Percentiles rank a stretch among this genome's conserved stretches.
Evolutionary conservation across 2,888 invertebrate species (phyloP).

Genomic region (Volucella zonaria): DNA sequence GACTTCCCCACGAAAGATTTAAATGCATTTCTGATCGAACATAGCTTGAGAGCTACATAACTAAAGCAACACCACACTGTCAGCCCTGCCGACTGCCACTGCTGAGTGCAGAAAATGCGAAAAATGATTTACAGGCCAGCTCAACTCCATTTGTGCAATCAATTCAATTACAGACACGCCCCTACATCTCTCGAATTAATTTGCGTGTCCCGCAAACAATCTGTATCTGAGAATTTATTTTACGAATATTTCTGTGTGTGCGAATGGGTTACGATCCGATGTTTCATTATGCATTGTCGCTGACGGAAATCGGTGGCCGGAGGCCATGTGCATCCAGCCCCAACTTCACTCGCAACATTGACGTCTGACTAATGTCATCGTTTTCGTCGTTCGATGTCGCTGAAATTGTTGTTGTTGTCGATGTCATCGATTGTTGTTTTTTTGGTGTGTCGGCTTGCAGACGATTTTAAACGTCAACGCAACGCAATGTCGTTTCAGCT

Average conservation of each 20-base stretch:
- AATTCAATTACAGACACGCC: slow-evolving; percentile 72
- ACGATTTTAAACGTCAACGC: too few species aligned
- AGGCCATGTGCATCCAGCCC: slow-evolving; percentile 72
- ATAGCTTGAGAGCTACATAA: not conserved
- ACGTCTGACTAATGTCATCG: slow-evolving; percentile 69
- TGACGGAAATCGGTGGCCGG: slow-evolving; percentile 71
- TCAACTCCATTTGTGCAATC: slow-evolving; percentile 70
- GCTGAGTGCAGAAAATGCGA: slow-evolving; percentile 23
- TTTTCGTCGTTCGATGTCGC: slow-evolving; percentile 26
- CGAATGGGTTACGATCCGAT: slow-evolving; percentile 20
- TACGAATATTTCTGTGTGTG: slow-evolving; percentile 3
- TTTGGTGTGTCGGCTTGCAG: not conserved
- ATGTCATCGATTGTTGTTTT: not conserved
- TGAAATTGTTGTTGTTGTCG: slow-evolving; percentile 20
- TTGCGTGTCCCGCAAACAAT: slow-evolving; percentile 65
- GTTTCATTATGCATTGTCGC: slow-evolving; percentile 64
- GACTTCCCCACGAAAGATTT: slow-evolving; percentile 42
- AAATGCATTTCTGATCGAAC: slow-evolving; percentile 38
- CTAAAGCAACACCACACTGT: slow-evolving; percentile 36
- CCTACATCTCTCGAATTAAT: slow-evolving; percentile 69
- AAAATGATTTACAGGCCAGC: slow-evolving; percentile 61
- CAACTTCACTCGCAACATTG: slow-evolving; percentile 61
- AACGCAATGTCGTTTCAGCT: too few species aligned
- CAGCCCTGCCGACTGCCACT: slow-evolving; percentile 43
- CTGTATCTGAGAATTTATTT: slow-evolving; percentile 56